Base-by-base conservation (phyloP, 1,140 invertebrate species). In the Sinella curviseta region DNA sequence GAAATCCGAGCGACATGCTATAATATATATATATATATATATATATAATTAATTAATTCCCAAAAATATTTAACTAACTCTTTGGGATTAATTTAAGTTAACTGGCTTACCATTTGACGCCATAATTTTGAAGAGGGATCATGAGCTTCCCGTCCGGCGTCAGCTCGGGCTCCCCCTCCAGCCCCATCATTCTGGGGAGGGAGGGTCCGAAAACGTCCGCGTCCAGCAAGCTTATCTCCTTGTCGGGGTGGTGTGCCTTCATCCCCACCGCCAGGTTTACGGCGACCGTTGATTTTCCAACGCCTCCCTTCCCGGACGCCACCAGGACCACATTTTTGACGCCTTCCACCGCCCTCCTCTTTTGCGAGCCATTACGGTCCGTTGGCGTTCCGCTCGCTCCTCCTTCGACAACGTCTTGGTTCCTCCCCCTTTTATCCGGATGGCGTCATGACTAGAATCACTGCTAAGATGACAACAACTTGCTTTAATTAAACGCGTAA, bases 131-230 rank as follows among this genome's bases (percentile, higher is more conserved):
- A 12, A 97, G 88, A 14, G 96, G 96, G 85, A 93, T 90, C 90
- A 97, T 96, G 20, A 93, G 85, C 84, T 96, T 92, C n/a, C n/a
- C n/a, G 77, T 93, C 88, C 89, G 82, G 57, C 85, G 86, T 92
- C 20, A 95, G 81, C 84, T 92, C 87, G 0, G 95, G 94, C 81
- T 92, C 89, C 76, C 92, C 92, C 80, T 90, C 88, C 14, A 96
- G 86, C 87, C 95, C 95, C 94, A 96, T 95, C 93, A 97, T 94
- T n/a, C 93, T 87, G 12, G 95, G 95, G 79, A 97, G 89, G 0
- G 93, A 94, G 0, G 95, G 95, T 0, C 95, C 95, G 88, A 94
- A 97, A 12, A 97, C 92, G 88, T 97, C 95, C 0, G 93, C 93
- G 89, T 97, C 95, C 57, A 97, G 86, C 8, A 97, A 86, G 24